A percentile compares a stretch with the other conserved stretches of the same genome.
Conservation (phyloP, 2,113 vertebrate genomes). For the Dromaius novaehollandiae region DNA sequence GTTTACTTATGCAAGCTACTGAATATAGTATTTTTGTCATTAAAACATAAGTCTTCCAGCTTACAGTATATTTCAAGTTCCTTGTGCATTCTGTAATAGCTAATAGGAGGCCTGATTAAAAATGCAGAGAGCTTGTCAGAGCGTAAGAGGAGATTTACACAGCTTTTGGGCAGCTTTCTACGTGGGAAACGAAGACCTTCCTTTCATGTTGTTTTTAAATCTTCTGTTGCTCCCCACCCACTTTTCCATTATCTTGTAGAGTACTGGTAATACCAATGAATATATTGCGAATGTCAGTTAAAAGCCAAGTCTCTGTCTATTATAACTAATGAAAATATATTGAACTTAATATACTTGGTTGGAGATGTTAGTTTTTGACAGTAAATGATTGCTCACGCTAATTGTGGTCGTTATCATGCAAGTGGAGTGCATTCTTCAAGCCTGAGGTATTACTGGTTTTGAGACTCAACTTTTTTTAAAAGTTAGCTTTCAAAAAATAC, state of each 20-base stretch:
- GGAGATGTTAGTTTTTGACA: conserved; percentile 54
- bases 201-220: conserved; percentile 4
- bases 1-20: neutral
- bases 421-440: neutral
- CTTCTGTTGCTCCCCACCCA: conserved; percentile 22
- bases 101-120: conserved; percentile 17
- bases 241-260: conserved; percentile 34
- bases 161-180: conserved; percentile 26
- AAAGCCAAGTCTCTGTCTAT: conserved; percentile 59
- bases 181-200: neutral
- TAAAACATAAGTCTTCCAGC: neutral
- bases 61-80: neutral
- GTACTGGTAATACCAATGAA: conserved; percentile 52
- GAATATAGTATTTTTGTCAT: neutral
- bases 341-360: conserved; percentile 66
- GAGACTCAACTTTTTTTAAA: neutral
- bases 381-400: conserved; percentile 53
- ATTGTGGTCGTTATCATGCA: conserved; percentile 31
- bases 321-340: conserved; percentile 61
- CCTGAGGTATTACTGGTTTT: neutral
- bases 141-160: neutral
- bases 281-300: conserved; percentile 9
- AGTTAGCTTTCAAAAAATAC: neutral
- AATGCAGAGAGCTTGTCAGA: neutral
- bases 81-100: neutral